These are phyloP conservation scores for Antechinus flavipes DNA, from an alignment of 2,113 vertebrate species.

Conservation along the genomic window DNA sequence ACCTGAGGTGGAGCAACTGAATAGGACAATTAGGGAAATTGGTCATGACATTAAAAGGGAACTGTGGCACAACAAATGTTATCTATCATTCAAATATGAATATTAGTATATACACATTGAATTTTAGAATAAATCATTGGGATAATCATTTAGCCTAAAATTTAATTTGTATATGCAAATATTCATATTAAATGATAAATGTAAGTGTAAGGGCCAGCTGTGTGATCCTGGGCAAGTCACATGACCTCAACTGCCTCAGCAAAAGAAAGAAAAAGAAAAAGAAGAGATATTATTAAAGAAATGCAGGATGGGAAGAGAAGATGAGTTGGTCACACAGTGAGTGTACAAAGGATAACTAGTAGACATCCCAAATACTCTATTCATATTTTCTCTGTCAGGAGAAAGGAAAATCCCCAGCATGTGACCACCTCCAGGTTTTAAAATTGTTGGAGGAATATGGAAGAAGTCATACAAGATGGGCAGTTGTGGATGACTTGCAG, in stretches of 20 bases:
- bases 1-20: no score
- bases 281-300: neutral
- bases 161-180: no score
- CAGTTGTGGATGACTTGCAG: neutral
- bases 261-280: no score
- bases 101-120: neutral
- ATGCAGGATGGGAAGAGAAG: neutral
- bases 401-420: neutral
- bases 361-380: neutral
- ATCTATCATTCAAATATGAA: neutral
- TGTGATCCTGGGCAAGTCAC: no score
- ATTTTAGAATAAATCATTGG: neutral
- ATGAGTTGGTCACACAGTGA: neutral
- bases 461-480: neutral
- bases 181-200: neutral
- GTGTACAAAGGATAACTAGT: neutral
- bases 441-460: neutral
- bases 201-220: no score
- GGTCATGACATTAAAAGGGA: no score
- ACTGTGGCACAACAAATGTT: neutral
- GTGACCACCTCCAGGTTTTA: neutral
- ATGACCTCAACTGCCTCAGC: no score
- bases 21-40: no score
- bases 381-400: neutral
- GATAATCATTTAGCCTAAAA: no score